phyloP scores from a whole-genome alignment of 2,888 invertebrate genomes.

The Plagodis dolabraria region DNA sequence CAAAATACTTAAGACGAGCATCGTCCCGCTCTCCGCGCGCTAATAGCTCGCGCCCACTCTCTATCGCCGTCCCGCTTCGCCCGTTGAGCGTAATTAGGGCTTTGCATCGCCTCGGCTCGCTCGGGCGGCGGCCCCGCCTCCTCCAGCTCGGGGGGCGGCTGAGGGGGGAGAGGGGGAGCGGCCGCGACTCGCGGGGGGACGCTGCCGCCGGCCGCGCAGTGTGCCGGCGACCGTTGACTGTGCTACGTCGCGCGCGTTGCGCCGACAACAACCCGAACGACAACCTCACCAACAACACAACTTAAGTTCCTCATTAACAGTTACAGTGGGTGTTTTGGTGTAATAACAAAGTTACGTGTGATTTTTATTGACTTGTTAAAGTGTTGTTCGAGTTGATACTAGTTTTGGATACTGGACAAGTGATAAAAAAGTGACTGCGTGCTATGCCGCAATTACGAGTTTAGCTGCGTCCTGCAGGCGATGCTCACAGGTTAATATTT shows the following conservation, averaged over 20 bases:
- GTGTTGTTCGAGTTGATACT: slow-evolving; percentile 70
- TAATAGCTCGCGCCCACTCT: slow-evolving; percentile 87
- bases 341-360: slow-evolving; percentile 70
- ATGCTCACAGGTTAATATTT: slow-evolving; percentile 82
- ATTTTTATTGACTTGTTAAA: slow-evolving; percentile 69
- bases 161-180: slow-evolving; percentile 53
- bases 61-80: slow-evolving; percentile 81
- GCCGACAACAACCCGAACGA: slow-evolving; percentile 67
- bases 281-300: slow-evolving; percentile 72
- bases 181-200: slow-evolving; percentile 58
- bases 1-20: slow-evolving; percentile 85
- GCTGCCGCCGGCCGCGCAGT: slow-evolving; percentile 73
- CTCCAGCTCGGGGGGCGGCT: slow-evolving; percentile 45
- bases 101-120: slow-evolving; percentile 81
- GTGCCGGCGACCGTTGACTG: slow-evolving; percentile 82
- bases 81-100: slow-evolving; percentile 82
- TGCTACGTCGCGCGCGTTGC: slow-evolving; percentile 73
- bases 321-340: slow-evolving; percentile 78
- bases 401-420: slow-evolving; percentile 79
- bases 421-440: slow-evolving; percentile 79
- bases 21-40: slow-evolving; percentile 87
- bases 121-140: slow-evolving; percentile 68
- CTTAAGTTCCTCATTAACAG: slow-evolving; percentile 78
- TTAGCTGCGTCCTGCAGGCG: slow-evolving; percentile 82
- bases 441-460: slow-evolving; percentile 78